A percentile compares a stretch with the other conserved stretches of the same genome.
Conservation (phyloP, 2,888 invertebrate genomes). For the Rhogogaster chlorosoma region DNA sequence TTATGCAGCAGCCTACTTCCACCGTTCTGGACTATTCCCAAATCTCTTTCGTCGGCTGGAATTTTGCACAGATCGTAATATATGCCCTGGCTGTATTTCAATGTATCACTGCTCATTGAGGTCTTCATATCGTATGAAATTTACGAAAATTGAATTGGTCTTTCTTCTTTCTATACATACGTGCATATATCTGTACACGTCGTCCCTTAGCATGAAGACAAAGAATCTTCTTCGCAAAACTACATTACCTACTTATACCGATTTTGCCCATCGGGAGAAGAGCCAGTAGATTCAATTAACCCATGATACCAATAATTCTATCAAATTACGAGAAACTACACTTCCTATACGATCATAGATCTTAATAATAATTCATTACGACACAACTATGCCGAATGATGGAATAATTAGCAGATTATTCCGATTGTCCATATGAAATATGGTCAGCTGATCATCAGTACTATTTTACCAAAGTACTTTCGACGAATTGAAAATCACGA, state of each 20-base stretch:
- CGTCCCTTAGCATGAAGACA: neutral
- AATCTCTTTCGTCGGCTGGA: constrained; percentile 8
- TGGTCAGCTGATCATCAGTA: neutral
- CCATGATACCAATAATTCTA: neutral
- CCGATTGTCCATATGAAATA: neutral
- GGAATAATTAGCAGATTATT: neutral
- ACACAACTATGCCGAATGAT: neutral
- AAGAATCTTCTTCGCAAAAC: neutral
- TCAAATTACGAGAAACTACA: neutral
- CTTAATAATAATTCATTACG: neutral
- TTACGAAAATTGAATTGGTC: constrained; percentile 10
- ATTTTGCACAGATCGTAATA: neutral
- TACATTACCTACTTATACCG: neutral
- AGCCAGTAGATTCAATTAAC: neutral
- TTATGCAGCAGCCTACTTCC: constrained; percentile 4
- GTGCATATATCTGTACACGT: neutral
- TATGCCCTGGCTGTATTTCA: neutral
- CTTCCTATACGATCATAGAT: neutral
- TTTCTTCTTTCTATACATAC: neutral
- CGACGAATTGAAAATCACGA: neutral
- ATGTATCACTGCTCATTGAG: neutral
- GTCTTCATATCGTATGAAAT: neutral
- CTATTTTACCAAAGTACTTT: neutral
- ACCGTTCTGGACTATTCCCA: constrained; percentile 26
- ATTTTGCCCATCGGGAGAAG: neutral